Evolutionary conservation across 2,113 vertebrate species (phyloP).

Genomic region (Eulemur rufifrons): DNA sequence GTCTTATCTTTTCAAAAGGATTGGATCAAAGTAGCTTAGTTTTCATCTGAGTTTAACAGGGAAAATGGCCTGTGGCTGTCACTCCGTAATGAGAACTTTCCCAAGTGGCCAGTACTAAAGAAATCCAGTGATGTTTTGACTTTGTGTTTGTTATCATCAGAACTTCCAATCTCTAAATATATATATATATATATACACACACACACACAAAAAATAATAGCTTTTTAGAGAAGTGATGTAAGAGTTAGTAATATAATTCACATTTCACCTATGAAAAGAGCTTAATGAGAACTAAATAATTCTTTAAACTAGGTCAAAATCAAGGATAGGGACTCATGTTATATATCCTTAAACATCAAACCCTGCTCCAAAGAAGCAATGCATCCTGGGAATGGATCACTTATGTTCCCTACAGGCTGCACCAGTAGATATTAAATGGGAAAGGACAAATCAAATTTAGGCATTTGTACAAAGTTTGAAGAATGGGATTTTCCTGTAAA

Average conservation of each 20-base stretch:
- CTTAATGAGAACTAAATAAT: constrained; percentile 26
- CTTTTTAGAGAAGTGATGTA: neutral
- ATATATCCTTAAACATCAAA: constrained; percentile 27
- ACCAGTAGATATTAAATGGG: neutral
- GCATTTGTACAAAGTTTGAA: constrained; percentile 1
- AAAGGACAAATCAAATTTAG: neutral
- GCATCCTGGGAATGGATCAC: neutral
- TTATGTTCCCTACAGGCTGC: neutral
- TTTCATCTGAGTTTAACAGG: constrained; percentile 72
- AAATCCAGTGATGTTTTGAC: constrained; percentile 46
- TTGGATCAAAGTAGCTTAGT: constrained; percentile 75
- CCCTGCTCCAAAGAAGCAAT: neutral
- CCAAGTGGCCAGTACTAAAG: constrained; percentile 46
- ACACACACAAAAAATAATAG: neutral
- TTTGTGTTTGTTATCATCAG: constrained; percentile 52
- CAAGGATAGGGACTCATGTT: constrained; percentile 14
- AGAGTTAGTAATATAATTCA: neutral
- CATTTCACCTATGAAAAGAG: constrained; percentile 14
- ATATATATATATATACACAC: neutral
- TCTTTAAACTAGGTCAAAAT: constrained; percentile 43
- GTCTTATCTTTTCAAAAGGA: constrained; percentile 77
- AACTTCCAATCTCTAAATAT: neutral
- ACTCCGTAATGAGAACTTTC: constrained; percentile 66
- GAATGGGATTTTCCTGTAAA: neutral
- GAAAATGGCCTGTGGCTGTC: constrained; percentile 70